Evolutionary conservation across 2,888 invertebrate species (phyloP), one percentile per base, ranked within the genome.

Genomic region (Sthenelais limicola): DNA sequence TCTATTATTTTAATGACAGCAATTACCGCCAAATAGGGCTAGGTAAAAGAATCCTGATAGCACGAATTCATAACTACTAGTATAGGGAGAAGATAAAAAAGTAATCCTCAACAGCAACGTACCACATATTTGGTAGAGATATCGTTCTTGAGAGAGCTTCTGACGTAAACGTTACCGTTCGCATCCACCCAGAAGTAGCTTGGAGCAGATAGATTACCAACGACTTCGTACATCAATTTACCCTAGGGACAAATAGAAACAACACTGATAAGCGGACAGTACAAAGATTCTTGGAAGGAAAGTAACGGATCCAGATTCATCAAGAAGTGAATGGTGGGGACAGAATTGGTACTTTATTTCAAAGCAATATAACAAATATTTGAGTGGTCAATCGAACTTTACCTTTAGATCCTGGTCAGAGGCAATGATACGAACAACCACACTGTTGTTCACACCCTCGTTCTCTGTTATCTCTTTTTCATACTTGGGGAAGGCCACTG

Each of bases 391-490:
- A n/a, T 43, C 43, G 18, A 21, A 24, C 7, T 12, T 43, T 70
- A 77, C 77, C 74, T 71, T 77, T 26, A 56, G 71, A 51, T 77
- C 77, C n/a, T 49, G 51, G 47, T 77, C 77, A 4, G 32, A 56
- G 26, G 76, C 78, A 1, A 62, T 28, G 35, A 78, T 73, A 28
- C 72, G 58, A n/a, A 74, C 48, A 26, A 79, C 43, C 67, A 72
- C 24, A 7, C 51, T 49, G 52, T 76, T 70, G 58, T 79, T 75
- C 26, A 79, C 80, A 0, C 68, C 67, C 33, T 74, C 75, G n/a
- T 78, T 82, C 73, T 82, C 84, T n/a, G 68, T 58, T 30, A 83
- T 75, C n/a, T 75, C 74, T 15, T 72, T 54, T 26, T 62, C 62
- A 66, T 79, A 80, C n/a, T 69, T 66, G 33, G 54, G 7, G 32